These are phyloP conservation scores for Colletes latitarsis DNA, from an alignment of 1,140 invertebrate species.

Conservation along the genomic window DNA sequence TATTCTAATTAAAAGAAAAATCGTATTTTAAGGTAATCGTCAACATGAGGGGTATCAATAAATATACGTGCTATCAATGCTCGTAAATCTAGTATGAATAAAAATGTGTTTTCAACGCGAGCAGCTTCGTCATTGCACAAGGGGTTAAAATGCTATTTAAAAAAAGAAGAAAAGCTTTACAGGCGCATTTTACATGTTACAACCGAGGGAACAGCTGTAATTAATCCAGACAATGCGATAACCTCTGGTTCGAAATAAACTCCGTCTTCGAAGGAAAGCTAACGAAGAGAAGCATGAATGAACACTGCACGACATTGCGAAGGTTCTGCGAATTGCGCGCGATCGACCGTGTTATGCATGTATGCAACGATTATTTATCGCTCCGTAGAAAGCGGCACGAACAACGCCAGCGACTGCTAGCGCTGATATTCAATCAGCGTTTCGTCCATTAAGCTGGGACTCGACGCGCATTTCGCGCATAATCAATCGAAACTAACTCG, in stretches of 20 bases:
- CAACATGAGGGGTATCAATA: too few species aligned
- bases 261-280: not conserved
- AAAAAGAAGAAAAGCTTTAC: too few species aligned
- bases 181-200: too few species aligned
- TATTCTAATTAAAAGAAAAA: too few species aligned
- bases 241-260: not conserved
- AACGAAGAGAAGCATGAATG: not conserved
- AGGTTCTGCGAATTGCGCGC: not conserved
- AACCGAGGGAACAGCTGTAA: too few species aligned
- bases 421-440: constrained; percentile 16
- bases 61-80: too few species aligned
- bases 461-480: not conserved
- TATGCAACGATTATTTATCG: constrained; percentile 5
- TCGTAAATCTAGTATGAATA: too few species aligned
- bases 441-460: constrained; percentile 9
- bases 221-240: not conserved
- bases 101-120: too few species aligned
- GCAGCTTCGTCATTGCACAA: too few species aligned
- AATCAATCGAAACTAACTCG: not conserved
- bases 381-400: not conserved
- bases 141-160: too few species aligned
- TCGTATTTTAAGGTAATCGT: too few species aligned
- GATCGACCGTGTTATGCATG: not conserved
- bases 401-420: not conserved
- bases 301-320: not conserved